Evolutionary conservation across 1,140 invertebrate species (phyloP).

Genomic region (Anadara kagoshimensis): DNA sequence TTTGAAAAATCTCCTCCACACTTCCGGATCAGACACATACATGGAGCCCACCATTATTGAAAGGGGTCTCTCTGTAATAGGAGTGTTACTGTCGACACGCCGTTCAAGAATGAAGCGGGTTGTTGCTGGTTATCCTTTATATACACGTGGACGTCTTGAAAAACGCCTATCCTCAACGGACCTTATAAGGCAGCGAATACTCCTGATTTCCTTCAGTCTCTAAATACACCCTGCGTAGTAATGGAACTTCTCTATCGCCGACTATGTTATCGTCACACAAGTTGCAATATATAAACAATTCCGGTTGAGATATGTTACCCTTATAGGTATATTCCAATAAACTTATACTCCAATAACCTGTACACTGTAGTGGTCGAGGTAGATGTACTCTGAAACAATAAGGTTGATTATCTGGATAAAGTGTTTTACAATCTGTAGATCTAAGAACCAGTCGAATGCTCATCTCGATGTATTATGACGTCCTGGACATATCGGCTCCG

Average conservation of each 20-base stretch:
- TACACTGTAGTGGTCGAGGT: not conserved
- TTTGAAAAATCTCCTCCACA: constrained; percentile 36
- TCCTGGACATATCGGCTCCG: not conserved
- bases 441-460: not conserved
- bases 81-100: constrained; percentile 20
- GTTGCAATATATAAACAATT: constrained; percentile 16
- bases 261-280: constrained; percentile 12
- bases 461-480: not conserved
- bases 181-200: constrained; percentile 25
- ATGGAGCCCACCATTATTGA: constrained; percentile 16
- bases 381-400: constrained; percentile 13
- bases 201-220: constrained; percentile 11
- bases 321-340: not conserved
- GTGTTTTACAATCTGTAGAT: not conserved
- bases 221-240: constrained; percentile 17
- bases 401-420: not conserved
- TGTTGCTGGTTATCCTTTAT: constrained; percentile 23
- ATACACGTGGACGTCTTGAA: constrained; percentile 33
- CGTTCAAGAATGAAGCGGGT: constrained; percentile 28
- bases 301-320: not conserved
- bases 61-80: constrained; percentile 17
- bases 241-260: constrained; percentile 13
- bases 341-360: not conserved
- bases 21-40: constrained; percentile 25
- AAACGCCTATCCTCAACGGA: constrained; percentile 11